Conservation (phyloP, 2,888 invertebrate genomes). For the Coecobrya sp. region DNA sequence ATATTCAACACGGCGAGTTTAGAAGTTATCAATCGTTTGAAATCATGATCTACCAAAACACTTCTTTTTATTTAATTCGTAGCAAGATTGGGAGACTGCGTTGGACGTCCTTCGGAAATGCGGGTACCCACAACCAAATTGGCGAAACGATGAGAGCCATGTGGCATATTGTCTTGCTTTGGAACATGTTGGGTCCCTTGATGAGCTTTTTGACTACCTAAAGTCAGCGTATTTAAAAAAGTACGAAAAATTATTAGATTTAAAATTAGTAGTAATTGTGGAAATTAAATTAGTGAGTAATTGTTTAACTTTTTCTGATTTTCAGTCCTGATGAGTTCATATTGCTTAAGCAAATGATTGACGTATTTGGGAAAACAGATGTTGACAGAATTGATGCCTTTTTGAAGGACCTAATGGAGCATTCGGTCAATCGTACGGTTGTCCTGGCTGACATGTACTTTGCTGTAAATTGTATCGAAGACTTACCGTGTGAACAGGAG, state of each 20-base stretch:
- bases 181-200: not conserved
- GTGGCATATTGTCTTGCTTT: not conserved
- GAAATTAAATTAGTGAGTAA: too few species aligned
- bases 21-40: not conserved
- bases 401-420: slow-evolving; percentile 19
- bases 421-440: slow-evolving; percentile 23
- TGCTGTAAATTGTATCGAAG: not conserved
- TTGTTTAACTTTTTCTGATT: slow-evolving; percentile 12
- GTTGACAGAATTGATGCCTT: not conserved
- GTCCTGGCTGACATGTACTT: slow-evolving; percentile 45
- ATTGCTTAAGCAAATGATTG: slow-evolving; percentile 37
- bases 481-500: too few species aligned
- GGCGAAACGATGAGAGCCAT: not conserved
- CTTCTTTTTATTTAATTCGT: not conserved
- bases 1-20: too few species aligned
- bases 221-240: slow-evolving; percentile 58
- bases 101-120: too few species aligned
- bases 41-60: not conserved
- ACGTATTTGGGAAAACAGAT: not conserved
- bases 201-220: slow-evolving; percentile 64
- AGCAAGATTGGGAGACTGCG: too few species aligned
- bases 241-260: slow-evolving; percentile 32
- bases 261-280: not conserved
- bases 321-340: slow-evolving; percentile 65
- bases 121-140: not conserved